Evolutionary conservation across 2,113 vertebrate genomes (phyloP).

Genomic region (Odocoileus virginianus): DNA sequence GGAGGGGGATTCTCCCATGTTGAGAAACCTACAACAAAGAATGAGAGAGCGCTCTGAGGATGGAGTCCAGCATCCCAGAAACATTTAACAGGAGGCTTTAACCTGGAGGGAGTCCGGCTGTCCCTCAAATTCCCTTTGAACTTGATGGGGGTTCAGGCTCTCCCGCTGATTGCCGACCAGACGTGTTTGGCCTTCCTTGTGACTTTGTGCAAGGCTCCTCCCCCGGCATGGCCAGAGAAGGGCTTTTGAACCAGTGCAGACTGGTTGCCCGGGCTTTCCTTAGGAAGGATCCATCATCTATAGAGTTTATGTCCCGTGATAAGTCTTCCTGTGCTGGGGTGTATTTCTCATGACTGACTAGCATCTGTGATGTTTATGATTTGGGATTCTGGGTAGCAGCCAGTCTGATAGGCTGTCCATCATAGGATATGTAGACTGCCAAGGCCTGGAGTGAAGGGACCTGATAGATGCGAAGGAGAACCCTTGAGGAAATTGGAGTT

Average conservation of each 20-base stretch:
- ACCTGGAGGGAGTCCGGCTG: not conserved
- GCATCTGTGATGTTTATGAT: not conserved
- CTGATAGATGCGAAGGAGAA: not conserved
- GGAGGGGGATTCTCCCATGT: not conserved
- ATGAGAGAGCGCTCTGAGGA: not conserved
- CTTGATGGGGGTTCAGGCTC: not conserved
- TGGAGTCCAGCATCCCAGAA: not conserved
- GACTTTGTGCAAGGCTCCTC: not conserved
- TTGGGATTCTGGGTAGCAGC: not conserved
- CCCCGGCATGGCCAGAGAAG: accelerated
- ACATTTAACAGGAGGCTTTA: not conserved
- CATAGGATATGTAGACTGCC: not conserved
- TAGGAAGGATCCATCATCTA: not conserved
- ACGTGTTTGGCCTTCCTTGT: not conserved
- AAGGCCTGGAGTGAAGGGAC: not conserved
- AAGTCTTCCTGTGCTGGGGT: not conserved
- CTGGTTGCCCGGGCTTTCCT: not conserved
- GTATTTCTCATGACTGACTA: not conserved
- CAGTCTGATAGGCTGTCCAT: not conserved
- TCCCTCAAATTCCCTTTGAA: not conserved
- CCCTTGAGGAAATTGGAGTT: not conserved
- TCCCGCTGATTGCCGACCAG: not conserved
- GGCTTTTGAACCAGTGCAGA: not conserved
- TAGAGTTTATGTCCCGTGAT: not conserved
- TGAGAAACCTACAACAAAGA: not conserved